Evolutionary conservation across 2,797 vertebrate genomes (phyloP).

Genomic region (Emydoidea blandingii): DNA sequence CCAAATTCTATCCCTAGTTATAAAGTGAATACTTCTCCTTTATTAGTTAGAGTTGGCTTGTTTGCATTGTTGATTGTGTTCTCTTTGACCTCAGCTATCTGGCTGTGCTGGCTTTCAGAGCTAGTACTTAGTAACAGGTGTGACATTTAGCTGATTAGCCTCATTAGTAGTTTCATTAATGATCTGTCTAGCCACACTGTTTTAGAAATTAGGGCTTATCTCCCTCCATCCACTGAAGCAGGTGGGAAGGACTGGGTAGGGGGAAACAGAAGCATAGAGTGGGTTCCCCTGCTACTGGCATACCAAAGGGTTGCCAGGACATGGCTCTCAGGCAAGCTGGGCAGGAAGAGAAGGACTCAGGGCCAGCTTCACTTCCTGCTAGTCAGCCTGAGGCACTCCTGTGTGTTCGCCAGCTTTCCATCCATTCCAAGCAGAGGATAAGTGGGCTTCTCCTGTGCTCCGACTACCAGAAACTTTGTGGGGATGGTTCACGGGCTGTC

Average conservation of each 20-base stretch:
- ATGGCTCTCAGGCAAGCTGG: not conserved
- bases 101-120: not conserved
- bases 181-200: not conserved
- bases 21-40: not conserved
- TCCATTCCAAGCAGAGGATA: not conserved
- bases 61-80: not conserved
- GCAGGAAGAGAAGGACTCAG: not conserved
- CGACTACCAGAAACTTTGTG: not conserved
- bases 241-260: not conserved
- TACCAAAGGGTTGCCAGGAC: not conserved
- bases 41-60: not conserved
- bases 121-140: not conserved
- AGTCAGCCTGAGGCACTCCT: not conserved
- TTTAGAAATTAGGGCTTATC: not conserved
- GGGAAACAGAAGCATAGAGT: not conserved
- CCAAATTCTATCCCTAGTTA: not conserved
- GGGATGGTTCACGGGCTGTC: not conserved
- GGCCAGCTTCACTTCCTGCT: not conserved
- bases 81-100: not conserved
- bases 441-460: not conserved
- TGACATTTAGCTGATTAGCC: not conserved
- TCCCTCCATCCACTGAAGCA: not conserved
- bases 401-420: not conserved
- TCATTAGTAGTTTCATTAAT: not conserved
- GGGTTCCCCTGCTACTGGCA: not conserved